Conservation (phyloP, 2,888 invertebrate genomes). For the Platycnemis pennipes region DNA sequence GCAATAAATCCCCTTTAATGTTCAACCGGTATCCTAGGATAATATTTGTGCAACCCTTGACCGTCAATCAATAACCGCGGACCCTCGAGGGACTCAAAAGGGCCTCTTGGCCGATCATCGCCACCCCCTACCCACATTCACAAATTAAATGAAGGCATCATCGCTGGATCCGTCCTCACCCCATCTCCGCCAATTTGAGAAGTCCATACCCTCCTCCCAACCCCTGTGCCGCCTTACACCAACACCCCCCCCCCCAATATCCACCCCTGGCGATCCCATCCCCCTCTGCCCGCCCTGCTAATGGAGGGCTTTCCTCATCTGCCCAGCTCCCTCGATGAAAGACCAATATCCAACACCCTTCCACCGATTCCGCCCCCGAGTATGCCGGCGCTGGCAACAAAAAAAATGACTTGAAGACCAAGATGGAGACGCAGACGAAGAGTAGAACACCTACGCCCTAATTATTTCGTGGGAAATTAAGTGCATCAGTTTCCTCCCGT, state of each 20-base stretch:
- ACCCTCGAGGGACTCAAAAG: not conserved
- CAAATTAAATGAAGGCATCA: conserved; percentile 53
- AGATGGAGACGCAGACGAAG: too few species aligned
- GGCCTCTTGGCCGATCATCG: not conserved
- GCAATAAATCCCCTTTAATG: not conserved
- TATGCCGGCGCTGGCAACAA: too few species aligned
- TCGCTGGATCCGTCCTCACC: not conserved
- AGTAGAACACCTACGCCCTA: too few species aligned
- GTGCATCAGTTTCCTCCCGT: too few species aligned
- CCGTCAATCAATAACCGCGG: conserved; percentile 34
- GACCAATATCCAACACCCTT: not conserved
- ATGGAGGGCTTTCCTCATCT: not conserved
- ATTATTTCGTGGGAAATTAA: too few species aligned
- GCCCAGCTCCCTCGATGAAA: not conserved
- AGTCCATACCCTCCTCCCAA: too few species aligned
- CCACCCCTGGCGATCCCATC: too few species aligned
- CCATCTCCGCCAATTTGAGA: too few species aligned
- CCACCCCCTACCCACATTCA: not conserved
- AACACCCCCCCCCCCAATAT: too few species aligned
- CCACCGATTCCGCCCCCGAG: too few species aligned
- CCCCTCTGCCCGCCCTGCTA: not conserved
- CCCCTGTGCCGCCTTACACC: too few species aligned
- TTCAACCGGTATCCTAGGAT: not conserved
- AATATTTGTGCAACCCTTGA: conserved; percentile 32
- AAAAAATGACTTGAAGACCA: too few species aligned